These are phyloP conservation scores for Calliopum simillimum DNA, from an alignment of 2,888 invertebrate genomes.

Conservation along the genomic window DNA sequence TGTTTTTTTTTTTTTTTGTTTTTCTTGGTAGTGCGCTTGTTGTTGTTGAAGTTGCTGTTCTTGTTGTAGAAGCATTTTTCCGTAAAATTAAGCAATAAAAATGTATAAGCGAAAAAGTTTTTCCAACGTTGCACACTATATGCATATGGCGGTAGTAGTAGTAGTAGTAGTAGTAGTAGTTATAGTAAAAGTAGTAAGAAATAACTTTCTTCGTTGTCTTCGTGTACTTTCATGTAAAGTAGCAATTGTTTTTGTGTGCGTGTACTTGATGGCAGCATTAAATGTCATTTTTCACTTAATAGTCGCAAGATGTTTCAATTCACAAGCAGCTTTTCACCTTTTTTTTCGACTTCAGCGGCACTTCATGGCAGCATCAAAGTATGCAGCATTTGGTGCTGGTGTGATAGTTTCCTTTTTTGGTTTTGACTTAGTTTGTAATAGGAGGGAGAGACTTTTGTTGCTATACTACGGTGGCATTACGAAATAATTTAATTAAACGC, in stretches of 20 bases:
- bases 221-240: constrained; percentile 20
- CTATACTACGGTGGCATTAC: no score
- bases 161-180: not conserved
- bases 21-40: no score
- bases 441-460: no score
- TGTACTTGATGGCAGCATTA: constrained; percentile 9
- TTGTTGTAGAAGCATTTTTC: constrained; percentile 39
- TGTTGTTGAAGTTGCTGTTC: no score
- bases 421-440: no score
- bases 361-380: constrained; percentile 39
- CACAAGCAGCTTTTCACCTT: constrained; percentile 49
- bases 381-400: no score
- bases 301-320: constrained; percentile 54
- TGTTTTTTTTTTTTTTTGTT: not conserved
- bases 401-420: no score
- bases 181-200: not conserved
- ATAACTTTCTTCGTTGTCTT: constrained; percentile 3
- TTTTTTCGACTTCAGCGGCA: constrained; percentile 33
- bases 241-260: constrained; percentile 40
- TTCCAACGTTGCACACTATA: constrained; percentile 28
- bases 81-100: constrained; percentile 49
- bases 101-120: constrained; percentile 48
- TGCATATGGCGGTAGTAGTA: not conserved
- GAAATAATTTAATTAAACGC: no score
- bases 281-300: constrained; percentile 53